These are phyloP conservation scores for Anticlea derivata DNA, from an alignment of 2,888 invertebrate genomes.

Conservation along the genomic window DNA sequence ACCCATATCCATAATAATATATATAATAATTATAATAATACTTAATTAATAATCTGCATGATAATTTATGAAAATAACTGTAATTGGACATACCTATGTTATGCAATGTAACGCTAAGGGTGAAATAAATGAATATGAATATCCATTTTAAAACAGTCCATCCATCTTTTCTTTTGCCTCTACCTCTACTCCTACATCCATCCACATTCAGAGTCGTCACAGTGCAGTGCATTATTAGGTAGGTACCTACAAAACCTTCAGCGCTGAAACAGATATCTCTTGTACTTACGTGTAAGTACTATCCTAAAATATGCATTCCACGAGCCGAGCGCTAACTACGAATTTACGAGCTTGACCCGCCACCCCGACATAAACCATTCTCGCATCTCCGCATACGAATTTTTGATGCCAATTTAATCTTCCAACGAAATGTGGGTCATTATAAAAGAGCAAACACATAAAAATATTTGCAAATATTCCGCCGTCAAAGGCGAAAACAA, in stretches of 20 bases:
- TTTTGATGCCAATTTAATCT: constrained; percentile 50
- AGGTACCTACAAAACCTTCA: constrained; percentile 44
- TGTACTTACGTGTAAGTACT: constrained; percentile 39
- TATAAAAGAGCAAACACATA: constrained; percentile 32
- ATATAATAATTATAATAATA: no score
- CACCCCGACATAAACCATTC: constrained; percentile 56
- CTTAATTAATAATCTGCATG: no score
- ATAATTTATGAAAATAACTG: no score
- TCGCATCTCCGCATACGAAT: constrained; percentile 56
- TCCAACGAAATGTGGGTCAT: constrained; percentile 44
- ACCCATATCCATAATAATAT: no score
- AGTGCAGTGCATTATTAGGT: constrained; percentile 49
- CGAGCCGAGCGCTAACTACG: constrained; percentile 53
- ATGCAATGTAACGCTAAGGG: no score
- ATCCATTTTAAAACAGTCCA: no score
- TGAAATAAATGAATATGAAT: no score
- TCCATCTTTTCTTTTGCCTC: no score
- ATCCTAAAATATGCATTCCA: constrained; percentile 63
- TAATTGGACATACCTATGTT: no score
- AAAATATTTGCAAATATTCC: constrained; percentile 40
- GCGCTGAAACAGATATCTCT: constrained; percentile 46
- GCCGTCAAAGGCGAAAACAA: constrained; percentile 47
- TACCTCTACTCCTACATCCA: no score
- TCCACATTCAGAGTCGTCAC: no score
- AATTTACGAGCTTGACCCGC: constrained; percentile 58